These are phyloP conservation scores for Epinotia nisella DNA, from an alignment of 2,888 invertebrate genomes.

Conservation along the genomic window DNA sequence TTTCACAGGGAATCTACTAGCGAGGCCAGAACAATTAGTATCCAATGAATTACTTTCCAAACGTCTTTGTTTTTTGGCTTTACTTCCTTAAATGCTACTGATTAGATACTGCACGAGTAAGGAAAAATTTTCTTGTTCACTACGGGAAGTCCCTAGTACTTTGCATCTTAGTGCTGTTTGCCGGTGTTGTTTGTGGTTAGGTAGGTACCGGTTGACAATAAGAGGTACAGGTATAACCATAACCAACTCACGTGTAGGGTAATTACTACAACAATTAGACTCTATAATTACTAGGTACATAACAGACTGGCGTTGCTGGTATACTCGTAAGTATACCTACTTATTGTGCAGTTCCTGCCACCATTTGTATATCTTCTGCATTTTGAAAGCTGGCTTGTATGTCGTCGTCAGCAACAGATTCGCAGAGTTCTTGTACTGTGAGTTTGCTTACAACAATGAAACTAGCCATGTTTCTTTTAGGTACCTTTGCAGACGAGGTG, in stretches of 20 bases:
- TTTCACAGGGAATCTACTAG: conserved; percentile 3
- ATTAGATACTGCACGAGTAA: background rate
- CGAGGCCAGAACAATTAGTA: conserved; percentile 15
- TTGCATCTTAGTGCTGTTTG: background rate
- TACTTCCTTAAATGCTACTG: background rate
- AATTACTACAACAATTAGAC: background rate
- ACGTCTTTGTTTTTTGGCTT: background rate
- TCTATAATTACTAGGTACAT: background rate
- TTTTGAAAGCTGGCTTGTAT: background rate
- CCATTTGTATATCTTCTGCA: background rate
- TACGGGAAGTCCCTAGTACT: background rate
- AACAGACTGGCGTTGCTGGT: no score
- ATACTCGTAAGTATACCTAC: background rate
- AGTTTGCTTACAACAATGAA: background rate
- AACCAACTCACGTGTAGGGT: background rate
- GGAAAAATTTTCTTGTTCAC: background rate
- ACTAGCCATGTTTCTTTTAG: background rate
- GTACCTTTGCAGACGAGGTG: background rate
- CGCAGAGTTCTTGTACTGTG: background rate
- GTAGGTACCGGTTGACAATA: background rate
- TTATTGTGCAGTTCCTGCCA: background rate
- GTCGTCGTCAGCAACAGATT: background rate
- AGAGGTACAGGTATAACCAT: no score
- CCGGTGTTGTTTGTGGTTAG: background rate
- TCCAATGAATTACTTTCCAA: background rate